Evolutionary conservation across 2,888 invertebrate species (phyloP).

Genomic region (Rhamnusium bicolor): DNA sequence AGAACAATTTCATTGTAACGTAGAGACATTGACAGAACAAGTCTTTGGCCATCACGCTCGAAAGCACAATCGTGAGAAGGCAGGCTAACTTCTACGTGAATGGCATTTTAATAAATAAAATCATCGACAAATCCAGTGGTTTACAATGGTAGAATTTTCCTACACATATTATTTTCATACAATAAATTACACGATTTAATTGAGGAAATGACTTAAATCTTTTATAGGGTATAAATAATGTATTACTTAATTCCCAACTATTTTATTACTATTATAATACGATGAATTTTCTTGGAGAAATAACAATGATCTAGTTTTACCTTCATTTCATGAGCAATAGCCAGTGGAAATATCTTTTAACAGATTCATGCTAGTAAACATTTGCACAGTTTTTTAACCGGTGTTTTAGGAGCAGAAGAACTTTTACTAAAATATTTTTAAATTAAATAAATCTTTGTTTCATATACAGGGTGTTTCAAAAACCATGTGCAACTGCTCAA

Average conservation of each 20-base stretch:
- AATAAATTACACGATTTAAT: not conserved
- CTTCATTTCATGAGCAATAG: not conserved
- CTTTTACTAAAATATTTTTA: too few species aligned
- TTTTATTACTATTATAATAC: not conserved
- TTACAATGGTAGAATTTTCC: not conserved
- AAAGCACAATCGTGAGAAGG: slow-evolving; percentile 53
- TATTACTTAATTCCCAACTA: not conserved
- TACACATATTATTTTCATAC: not conserved
- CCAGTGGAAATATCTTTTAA: not conserved
- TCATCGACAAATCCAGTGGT: not conserved
- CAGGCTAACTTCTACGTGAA: not conserved
- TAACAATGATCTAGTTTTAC: not conserved
- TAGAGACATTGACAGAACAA: slow-evolving; percentile 23
- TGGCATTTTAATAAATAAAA: not conserved
- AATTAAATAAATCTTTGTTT: too few species aligned
- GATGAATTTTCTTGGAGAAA: not conserved
- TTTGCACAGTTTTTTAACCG: too few species aligned
- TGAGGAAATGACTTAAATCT: not conserved
- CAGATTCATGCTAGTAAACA: not conserved
- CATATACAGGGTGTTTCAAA: too few species aligned
- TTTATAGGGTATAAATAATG: not conserved
- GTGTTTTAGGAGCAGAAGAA: too few species aligned
- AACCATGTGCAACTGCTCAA: too few species aligned
- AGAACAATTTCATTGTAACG: not conserved
- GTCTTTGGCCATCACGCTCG: slow-evolving; percentile 50